These are phyloP conservation scores for Chirona hameri DNA, from an alignment of 2,888 invertebrate species.

Conservation along the genomic window DNA sequence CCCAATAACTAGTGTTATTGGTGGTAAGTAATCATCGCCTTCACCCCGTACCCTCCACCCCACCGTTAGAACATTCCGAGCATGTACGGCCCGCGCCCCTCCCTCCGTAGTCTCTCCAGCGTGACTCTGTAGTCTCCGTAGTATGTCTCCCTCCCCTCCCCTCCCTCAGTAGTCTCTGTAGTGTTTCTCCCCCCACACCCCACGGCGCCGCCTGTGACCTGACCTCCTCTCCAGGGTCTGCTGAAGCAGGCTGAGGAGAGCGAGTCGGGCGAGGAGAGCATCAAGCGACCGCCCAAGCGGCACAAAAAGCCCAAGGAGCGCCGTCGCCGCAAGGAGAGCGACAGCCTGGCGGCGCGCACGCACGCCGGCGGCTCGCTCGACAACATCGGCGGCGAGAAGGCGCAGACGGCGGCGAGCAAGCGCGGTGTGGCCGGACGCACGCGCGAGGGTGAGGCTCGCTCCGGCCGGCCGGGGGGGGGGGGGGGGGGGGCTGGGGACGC, in stretches of 20 bases:
- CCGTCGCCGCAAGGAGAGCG: neutral
- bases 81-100: too few relatives aligned
- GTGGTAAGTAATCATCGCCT: too few relatives aligned
- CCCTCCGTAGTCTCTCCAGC: too few relatives aligned
- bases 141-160: too few relatives aligned
- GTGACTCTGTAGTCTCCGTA: too few relatives aligned
- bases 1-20: too few relatives aligned
- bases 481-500: too few relatives aligned
- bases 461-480: neutral
- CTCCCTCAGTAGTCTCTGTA: too few relatives aligned
- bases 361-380: slow-evolving; percentile 13
- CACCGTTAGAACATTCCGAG: too few relatives aligned
- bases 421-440: slow-evolving; percentile 4
- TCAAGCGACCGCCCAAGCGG: neutral
- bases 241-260: slow-evolving; percentile 5
- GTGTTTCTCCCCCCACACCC: neutral
- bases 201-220: neutral
- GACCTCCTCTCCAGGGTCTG: neutral
- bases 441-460: neutral
- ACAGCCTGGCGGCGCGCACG: neutral
- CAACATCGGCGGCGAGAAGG: slow-evolving; percentile 10
- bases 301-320: slow-evolving; percentile 12
- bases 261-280: slow-evolving; percentile 22
- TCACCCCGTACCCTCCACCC: too few relatives aligned
- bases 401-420: neutral